Base-by-base conservation (phyloP, 2,888 invertebrate genomes). In the Anaspis maculata region DNA sequence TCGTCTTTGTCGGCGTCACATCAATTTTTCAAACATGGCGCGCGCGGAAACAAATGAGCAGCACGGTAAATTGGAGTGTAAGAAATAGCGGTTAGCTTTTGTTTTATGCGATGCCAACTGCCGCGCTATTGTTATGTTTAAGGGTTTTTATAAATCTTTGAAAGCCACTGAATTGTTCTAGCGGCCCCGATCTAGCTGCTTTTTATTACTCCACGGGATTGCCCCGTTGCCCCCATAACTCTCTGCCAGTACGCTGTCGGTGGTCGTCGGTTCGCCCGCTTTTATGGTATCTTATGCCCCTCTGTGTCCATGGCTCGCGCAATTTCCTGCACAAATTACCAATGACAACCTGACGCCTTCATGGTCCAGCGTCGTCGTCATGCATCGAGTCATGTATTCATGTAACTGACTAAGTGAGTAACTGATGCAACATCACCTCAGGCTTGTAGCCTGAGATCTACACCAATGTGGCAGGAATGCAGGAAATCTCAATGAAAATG, bases 71-170 rank as follows among this genome's bases (percentile, higher is more conserved):
- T 66, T 66, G 65, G 58, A 63, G 64, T 39, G 39, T 65, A 64
- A 66, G 66, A 62, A 65, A 66, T 65, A 65, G 66, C 65, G 64
- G 66, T 64, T 64, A 63, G 62, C 60, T 64, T 59, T 62, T 64
- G 64, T 64, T 66, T 64, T 66, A 66, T 63, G 62, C 61, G 55
- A 62, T 57, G 61, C 63, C 61, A 62, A 63, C 62, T 62, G 62
- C 62, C 56, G 49, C 55, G 55, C 59, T 58, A 60, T 62, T 63
- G 61, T 63, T 62, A 61, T 56, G 61, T 61, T 59, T 60, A 53
- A 54, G 56, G 60, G 59, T 57, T 58, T 54, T 54, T 53, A 54
- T 59, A 52, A 59, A 59, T 59, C 51, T 55, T 57, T 57, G 47
- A 56, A 42, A 39, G 46, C 48, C 48, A 52, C 54, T 52, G 55